Evolutionary conservation across 2,888 invertebrate genomes (phyloP).

Genomic region (Tortricodes alternella): DNA sequence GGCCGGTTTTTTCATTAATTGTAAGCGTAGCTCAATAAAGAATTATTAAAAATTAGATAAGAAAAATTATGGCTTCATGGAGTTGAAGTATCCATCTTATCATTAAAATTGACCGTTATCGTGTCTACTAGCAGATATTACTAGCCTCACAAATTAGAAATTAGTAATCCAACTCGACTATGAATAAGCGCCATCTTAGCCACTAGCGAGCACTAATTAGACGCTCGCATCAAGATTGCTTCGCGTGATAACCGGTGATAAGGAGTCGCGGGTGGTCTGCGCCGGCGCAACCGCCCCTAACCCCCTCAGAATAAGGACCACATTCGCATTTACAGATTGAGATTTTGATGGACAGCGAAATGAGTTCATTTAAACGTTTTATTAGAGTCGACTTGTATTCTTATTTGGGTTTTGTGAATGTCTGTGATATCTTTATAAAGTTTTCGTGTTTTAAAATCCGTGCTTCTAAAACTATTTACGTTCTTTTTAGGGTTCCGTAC

Average conservation of each 20-base stretch:
- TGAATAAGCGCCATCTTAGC: constrained; percentile 46
- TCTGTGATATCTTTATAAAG: too few relatives aligned
- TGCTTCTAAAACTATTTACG: too few relatives aligned
- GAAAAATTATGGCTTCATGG: too few relatives aligned
- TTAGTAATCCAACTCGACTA: constrained; percentile 38
- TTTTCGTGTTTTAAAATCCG: not conserved
- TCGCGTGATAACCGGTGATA: constrained; percentile 50
- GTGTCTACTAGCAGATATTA: too few relatives aligned
- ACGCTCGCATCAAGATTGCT: constrained; percentile 56
- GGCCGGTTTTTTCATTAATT: too few relatives aligned
- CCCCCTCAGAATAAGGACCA: constrained; percentile 5
- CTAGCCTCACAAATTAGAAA: constrained; percentile 32
- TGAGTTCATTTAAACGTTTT: constrained; percentile 17
- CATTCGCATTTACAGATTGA: constrained; percentile 14
- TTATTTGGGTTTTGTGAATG: not conserved
- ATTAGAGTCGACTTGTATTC: not conserved
- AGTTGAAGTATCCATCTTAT: too few relatives aligned
- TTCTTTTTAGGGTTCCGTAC: too few relatives aligned
- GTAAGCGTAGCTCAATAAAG: too few relatives aligned
- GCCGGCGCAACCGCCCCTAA: constrained; percentile 33
- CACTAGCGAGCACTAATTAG: constrained; percentile 60
- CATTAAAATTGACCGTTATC: too few relatives aligned
- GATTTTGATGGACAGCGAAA: constrained; percentile 20
- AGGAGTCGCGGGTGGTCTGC: constrained; percentile 51
- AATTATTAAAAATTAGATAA: too few relatives aligned